Evolutionary conservation across 2,113 vertebrate species (phyloP).

Genomic region (Apistogramma diplotaenia): DNA sequence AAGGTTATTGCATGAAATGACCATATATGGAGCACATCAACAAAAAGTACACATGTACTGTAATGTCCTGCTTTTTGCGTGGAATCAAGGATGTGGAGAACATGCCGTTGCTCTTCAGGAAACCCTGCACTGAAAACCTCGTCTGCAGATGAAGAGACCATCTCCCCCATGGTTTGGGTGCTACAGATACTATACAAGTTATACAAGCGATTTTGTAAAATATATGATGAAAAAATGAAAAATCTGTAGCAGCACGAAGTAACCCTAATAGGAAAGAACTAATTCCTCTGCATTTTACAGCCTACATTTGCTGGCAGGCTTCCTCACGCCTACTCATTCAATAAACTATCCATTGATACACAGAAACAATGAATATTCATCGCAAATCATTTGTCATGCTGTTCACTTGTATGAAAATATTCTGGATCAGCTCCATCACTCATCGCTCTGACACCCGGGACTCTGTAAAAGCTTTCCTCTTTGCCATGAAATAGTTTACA

Average conservation of each 20-base stretch:
- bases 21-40: background rate
- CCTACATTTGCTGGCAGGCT: background rate
- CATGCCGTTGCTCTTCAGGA: background rate
- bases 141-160: background rate
- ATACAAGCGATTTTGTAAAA: background rate
- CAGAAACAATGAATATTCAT: conserved; percentile 31
- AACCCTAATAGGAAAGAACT: too few species aligned
- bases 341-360: background rate
- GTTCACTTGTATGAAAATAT: background rate
- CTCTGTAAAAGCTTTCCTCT: background rate
- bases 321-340: background rate
- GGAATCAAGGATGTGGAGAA: background rate
- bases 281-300: too few species aligned
- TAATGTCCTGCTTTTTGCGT: too few species aligned
- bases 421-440: conserved; percentile 24
- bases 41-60: background rate
- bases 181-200: background rate
- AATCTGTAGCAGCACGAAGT: background rate
- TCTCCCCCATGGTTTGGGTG: rapidly evolving
- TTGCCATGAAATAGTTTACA: background rate
- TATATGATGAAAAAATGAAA: background rate
- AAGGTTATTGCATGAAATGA: background rate
- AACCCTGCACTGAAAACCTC: too few species aligned
- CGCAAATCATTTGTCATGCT: background rate
- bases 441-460: background rate